Evolutionary conservation across 2,797 vertebrate genomes (phyloP), one percentile per base, ranked within the genome.

Genomic region (Amphiprion clarkii): DNA sequence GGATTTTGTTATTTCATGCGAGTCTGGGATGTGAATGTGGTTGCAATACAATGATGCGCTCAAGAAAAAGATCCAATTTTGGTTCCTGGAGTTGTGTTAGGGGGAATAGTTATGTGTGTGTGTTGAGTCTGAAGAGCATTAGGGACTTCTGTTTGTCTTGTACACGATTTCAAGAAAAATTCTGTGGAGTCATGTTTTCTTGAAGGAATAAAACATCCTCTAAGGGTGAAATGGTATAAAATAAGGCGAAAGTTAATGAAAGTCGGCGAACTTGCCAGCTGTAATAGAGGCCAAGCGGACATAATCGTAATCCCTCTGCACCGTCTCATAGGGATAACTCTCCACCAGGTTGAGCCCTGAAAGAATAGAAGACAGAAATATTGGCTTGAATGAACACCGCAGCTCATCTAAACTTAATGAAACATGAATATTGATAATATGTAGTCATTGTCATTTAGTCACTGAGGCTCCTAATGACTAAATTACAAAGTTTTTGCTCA

Each of bases 241-340:
- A 71, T 23, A 46, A 55, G 23, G 52, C 68, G 67, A 85, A 77
- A 74, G 33, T 63, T 60, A 79, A 88, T 79, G 49, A 87, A 82
- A 53, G 76, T 77, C 56, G 73, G 54, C 63, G 53, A 66, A 83
- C 93, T 86, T 93, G 94, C 97, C 97, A 92, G 96, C 97, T 1
- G 96, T 96, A 84, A 98, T 98, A 59, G 97, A 97, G 0, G 97
- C 97, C 92, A 98, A 85, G 25, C 97, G 96, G 13, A 97, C 96
- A 0, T 96, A 97, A 81, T 98, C 96, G 2, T 96, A 96, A 59
- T 96, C 96, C 84, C 94, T 95, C 76, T 96, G 82, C 67, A 96
- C 95, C 0, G 95, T 95, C 83, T 98, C 96, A 0, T 98, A 98
- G 0, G 97, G 97, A 65, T 95, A 97, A 53, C 92, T 95, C 86